phyloP scores from a whole-genome alignment of 1,140 invertebrate genomes.

The Diorhabda sublineata region DNA sequence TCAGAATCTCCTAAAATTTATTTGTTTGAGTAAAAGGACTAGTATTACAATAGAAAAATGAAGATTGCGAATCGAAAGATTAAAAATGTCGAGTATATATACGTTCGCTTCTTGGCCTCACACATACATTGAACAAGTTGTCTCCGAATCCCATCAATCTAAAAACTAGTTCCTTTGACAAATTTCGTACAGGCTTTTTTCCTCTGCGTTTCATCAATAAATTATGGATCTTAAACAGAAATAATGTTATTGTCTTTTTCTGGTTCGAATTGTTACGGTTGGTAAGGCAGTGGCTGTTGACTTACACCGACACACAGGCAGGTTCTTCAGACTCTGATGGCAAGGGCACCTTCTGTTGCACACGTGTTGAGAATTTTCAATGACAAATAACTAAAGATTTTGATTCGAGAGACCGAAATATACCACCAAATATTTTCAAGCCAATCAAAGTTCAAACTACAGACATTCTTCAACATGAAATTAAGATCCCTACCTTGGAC shows the following conservation, averaged over 20 bases:
- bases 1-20: too few relatives aligned
- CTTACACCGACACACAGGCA: slow-evolving; percentile 4
- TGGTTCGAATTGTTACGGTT: not conserved
- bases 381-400: slow-evolving; percentile 11
- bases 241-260: slow-evolving; percentile 16
- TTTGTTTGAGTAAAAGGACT: too few relatives aligned
- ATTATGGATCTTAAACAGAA: slow-evolving; percentile 14
- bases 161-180: slow-evolving; percentile 18
- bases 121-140: slow-evolving; percentile 11
- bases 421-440: too few relatives aligned
- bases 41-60: too few relatives aligned
- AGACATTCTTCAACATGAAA: too few relatives aligned
- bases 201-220: slow-evolving; percentile 11
- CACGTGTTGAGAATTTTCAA: slow-evolving; percentile 18
- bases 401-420: too few relatives aligned
- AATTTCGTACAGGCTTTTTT: slow-evolving; percentile 18
- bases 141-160: slow-evolving; percentile 10
- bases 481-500: too few relatives aligned
- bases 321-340: slow-evolving; percentile 13
- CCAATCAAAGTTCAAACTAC: too few relatives aligned
- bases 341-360: slow-evolving; percentile 17
- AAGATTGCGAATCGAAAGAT: too few relatives aligned
- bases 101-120: not conserved
- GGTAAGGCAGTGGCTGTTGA: slow-evolving; percentile 5
- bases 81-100: too few relatives aligned